Evolutionary conservation across 1,140 invertebrate genomes (phyloP).

Genomic region (Drosophila pachea): DNA sequence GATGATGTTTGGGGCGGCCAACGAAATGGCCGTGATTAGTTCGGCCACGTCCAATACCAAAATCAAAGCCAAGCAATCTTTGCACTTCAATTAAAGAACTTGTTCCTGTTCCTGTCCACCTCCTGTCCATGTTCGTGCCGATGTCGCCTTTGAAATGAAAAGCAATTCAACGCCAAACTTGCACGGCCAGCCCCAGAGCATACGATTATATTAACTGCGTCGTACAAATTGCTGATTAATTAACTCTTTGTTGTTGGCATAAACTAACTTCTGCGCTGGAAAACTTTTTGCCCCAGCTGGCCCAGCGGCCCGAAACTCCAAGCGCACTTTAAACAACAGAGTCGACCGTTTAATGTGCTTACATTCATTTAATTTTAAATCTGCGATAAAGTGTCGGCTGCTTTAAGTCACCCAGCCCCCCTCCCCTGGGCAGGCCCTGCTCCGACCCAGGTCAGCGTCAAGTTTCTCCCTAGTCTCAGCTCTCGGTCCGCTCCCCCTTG

Average conservation of each 20-base stretch:
- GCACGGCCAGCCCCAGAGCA: conserved; percentile 43
- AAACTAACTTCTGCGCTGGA: conserved; percentile 57
- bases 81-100: conserved; percentile 7
- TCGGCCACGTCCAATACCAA: neutral
- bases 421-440: too few species aligned
- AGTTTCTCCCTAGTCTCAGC: neutral
- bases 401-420: conserved; percentile 47
- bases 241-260: conserved; percentile 59
- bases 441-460: too few species aligned
- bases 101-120: neutral
- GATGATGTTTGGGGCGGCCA: conserved; percentile 15
- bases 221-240: conserved; percentile 69
- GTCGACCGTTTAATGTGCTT: conserved; percentile 70
- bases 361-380: conserved; percentile 74
- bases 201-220: conserved; percentile 52
- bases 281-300: conserved; percentile 46
- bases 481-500: neutral
- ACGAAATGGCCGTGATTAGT: conserved; percentile 9
- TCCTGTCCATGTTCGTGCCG: neutral
- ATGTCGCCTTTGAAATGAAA: conserved; percentile 3
- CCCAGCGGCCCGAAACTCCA: conserved; percentile 16
- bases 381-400: conserved; percentile 64
- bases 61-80: neutral
- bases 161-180: conserved; percentile 14
- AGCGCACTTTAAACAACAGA: conserved; percentile 54